phyloP scores from a whole-genome alignment of 2,888 invertebrate species.

The Tigriopus californicus region DNA sequence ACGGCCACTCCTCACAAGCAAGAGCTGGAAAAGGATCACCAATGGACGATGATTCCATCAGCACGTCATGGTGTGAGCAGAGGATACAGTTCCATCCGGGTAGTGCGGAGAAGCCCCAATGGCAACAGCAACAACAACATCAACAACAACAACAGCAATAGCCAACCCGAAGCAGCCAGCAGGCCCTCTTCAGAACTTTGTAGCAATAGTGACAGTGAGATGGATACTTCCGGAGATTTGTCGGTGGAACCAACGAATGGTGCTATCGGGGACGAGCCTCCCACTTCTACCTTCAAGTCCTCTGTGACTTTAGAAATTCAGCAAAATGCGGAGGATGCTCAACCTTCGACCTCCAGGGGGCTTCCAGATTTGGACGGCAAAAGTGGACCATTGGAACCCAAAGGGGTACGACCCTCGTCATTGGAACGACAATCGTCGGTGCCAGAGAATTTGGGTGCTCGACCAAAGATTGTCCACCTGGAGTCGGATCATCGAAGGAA shows the following conservation, averaged over 20 bases:
- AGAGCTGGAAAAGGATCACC: background rate
- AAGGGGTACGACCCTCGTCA: no score
- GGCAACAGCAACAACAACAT: background rate
- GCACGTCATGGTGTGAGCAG: slow-evolving; percentile 38
- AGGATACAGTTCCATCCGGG: slow-evolving; percentile 36
- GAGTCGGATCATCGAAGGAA: no score
- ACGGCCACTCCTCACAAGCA: background rate
- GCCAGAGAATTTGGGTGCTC: background rate
- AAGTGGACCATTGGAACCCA: no score
- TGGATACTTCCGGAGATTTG: background rate
- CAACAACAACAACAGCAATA: background rate
- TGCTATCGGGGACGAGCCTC: background rate
- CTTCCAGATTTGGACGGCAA: no score
- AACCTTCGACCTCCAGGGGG: no score
- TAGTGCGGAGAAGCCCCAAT: background rate
- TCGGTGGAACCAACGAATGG: background rate
- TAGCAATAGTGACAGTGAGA: slow-evolving; percentile 26
- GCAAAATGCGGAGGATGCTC: no score
- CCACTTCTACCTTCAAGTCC: background rate
- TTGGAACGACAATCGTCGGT: background rate
- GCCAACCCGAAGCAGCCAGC: background rate
- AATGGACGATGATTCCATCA: background rate
- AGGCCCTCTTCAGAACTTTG: slow-evolving; percentile 22
- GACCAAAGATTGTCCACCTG: no score
- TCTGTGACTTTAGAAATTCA: no score